Conservation (phyloP, 2,797 vertebrate genomes). For the Sebastes paucispinis region DNA sequence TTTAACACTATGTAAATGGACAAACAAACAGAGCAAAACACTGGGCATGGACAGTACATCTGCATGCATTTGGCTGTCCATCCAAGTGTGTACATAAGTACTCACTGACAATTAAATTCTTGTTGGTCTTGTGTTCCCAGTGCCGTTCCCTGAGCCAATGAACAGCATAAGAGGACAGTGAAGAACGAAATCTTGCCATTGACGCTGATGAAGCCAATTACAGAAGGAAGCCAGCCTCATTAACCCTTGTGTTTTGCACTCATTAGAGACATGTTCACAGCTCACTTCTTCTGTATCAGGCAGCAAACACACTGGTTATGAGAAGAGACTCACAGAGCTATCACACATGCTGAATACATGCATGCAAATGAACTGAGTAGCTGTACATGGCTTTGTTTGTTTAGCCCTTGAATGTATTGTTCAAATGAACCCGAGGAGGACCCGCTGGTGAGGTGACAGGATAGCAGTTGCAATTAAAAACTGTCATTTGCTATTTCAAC, state of each 20-base stretch:
- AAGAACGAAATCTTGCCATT: conserved; percentile 16
- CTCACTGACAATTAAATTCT: not conserved
- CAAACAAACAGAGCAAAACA: not conserved
- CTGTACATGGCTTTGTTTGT: not conserved
- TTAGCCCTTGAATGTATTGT: not conserved
- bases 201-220: conserved; percentile 44
- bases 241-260: conserved; percentile 42
- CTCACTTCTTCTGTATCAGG: conserved; percentile 25
- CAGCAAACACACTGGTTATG: not conserved
- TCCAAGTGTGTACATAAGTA: not conserved
- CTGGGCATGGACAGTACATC: not conserved
- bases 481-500: not conserved
- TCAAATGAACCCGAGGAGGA: not conserved
- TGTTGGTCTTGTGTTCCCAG: not conserved
- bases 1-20: not conserved
- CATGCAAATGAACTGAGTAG: not conserved
- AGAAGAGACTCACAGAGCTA: not conserved
- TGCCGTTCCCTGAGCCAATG: conserved; percentile 7
- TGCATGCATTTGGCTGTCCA: not conserved
- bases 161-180: not conserved
- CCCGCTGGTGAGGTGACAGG: not conserved
- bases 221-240: conserved; percentile 26
- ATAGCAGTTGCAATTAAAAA: not conserved
- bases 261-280: conserved; percentile 44
- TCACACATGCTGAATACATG: not conserved